phyloP scores from a whole-genome alignment of 1,140 invertebrate species.

The Himalopsyche phryganea region DNA sequence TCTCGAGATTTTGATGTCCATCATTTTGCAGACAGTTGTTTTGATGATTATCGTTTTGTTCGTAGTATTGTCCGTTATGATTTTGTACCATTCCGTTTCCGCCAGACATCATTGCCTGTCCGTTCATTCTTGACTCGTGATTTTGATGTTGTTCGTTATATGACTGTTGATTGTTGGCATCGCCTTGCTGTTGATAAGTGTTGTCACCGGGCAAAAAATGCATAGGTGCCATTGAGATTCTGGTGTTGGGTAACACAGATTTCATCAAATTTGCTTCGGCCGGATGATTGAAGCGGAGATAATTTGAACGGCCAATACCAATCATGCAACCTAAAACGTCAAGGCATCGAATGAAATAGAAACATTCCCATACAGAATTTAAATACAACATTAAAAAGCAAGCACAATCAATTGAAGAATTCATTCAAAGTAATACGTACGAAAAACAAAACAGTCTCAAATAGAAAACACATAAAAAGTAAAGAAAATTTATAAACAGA shows the following conservation, averaged over 20 bases:
- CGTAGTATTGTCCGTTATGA: constrained; percentile 29
- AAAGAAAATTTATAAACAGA: no score
- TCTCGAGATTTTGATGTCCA: constrained; percentile 40
- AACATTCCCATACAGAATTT: constrained; percentile 3
- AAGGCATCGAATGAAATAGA: background rate
- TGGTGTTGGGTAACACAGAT: constrained; percentile 67
- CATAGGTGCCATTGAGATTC: constrained; percentile 75
- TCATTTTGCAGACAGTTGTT: constrained; percentile 12
- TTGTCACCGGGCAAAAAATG: constrained; percentile 52
- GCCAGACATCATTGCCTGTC: background rate
- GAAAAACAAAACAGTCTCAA: no score
- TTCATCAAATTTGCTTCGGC: constrained; percentile 82
- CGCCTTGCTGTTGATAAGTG: constrained; percentile 37
- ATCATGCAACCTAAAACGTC: constrained; percentile 62
- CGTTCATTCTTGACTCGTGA: background rate
- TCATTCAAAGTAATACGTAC: background rate
- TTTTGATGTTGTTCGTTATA: background rate
- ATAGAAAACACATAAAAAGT: no score
- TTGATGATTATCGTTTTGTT: constrained; percentile 43
- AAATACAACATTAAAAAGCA: background rate
- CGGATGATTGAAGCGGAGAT: constrained; percentile 87
- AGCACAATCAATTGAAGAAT: no score
- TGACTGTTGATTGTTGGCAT: background rate
- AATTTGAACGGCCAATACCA: constrained; percentile 81
- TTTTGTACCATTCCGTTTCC: background rate